Base-by-base conservation (phyloP, 2,888 invertebrate genomes). In the Hedya salicella region DNA sequence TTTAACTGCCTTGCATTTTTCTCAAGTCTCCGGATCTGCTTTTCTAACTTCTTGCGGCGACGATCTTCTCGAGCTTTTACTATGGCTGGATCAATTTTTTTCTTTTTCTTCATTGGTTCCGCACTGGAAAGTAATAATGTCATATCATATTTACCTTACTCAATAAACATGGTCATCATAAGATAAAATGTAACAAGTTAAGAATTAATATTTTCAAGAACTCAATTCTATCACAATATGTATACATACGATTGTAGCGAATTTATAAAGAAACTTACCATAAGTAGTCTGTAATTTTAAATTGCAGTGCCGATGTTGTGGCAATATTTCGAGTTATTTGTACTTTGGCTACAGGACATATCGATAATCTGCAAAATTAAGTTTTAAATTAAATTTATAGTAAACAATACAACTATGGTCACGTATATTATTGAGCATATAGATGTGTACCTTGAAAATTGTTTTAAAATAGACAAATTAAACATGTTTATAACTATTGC, bases 91-190 rank as follows among this genome's bases (percentile, higher is more conserved):
- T 98, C 98, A 0, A 97, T 60, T 79, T 94, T 95, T 81, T 95
- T 98, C 87, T 97, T 98, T 85, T 96, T 98, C 83, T 97, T 98
- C 80, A 98, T 82, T 2, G 98, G 98, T 83, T 98, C 97, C 3
- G 95, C 98, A 82, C 96, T 96, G 75, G 52, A 90, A 56, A n/a
- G 0, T 17, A 9, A 30, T 19, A 30, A 36, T 42, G 13, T 30
- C 3, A 36, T 13, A 17, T 36, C 21, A 16, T 16, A 5, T 54
- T n/a, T n/a, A n/a, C n/a, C n/a, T n/a, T n/a, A n/a, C n/a, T n/a
- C n/a, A n/a, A n/a, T n/a, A n/a, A n/a, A n/a, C n/a, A n/a, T n/a
- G n/a, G n/a, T n/a, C n/a, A n/a, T n/a, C n/a, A n/a, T n/a, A n/a
- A n/a, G n/a, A n/a, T n/a, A n/a, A n/a, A n/a, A n/a, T n/a, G n/a